Base-by-base conservation (phyloP, 2,888 invertebrate species). In the Euproctis similis region DNA sequence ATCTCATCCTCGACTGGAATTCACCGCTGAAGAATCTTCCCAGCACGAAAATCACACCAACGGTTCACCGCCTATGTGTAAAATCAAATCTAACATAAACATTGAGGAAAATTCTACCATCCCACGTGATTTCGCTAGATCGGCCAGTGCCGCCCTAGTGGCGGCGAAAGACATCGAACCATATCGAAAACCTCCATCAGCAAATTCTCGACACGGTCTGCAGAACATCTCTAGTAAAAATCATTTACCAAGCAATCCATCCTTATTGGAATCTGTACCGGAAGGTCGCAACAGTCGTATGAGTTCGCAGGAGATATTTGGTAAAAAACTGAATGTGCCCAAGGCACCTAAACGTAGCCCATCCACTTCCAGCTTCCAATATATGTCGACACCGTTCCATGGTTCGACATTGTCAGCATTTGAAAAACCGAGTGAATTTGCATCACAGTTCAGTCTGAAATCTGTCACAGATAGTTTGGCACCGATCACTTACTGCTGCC, bases 311-410 rank as follows among this genome's bases (percentile, higher is more conserved):
- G 82, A 84, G 10, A 60, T 68, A 1, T 80, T 82, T 9, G 56
- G 74, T 0, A 87, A 71, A 31, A 80, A 80, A 8, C 32, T 77
- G 2, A 54, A 66, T 0, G 65, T 72, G 0, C 74, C 75, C 0
- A 85, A 86, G 25, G 76, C 87, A 1, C 90, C 90, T 1, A 88
- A 87, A 54, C 87, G 89, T 1, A 92, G 90, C 13, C 91, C 93
- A 0, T 93, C 93, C 0, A 90, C 90, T 0, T 93, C 93, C 18
- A 93, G 93, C 25, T 93, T 95, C 46, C 91, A 93, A 39, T 95
- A 94, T 55, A 88, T 94, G 61, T 92, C 92, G 24, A 94, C 94
- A 0, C 92, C 94, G 1, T 94, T 93, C 58, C 94, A 94, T 49
- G 94, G 94, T 0, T 93, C 94, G 21, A 93, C 94, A 0, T 53